A percentile compares a stretch with the other conserved stretches of the same genome.
Conservation (phyloP, 1,140 invertebrate species). For the Acyrthosiphon pisum region DNA sequence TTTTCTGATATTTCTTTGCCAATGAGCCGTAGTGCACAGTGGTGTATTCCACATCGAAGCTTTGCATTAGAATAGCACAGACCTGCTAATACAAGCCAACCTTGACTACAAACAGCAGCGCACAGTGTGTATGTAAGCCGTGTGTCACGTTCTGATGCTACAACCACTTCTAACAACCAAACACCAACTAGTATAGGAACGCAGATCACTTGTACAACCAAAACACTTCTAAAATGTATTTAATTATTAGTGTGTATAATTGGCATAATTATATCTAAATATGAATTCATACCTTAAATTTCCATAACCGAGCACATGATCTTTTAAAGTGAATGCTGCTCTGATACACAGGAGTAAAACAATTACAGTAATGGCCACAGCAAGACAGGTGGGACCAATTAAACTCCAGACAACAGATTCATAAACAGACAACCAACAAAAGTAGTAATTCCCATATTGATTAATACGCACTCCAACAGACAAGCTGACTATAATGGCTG, state of each 20-base stretch:
- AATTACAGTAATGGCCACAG: constrained; percentile 79
- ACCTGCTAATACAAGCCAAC: constrained; percentile 80
- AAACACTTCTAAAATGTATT: constrained; percentile 71
- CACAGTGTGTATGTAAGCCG: constrained; percentile 77
- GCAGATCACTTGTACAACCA: constrained; percentile 84
- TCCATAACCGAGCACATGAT: constrained; percentile 88
- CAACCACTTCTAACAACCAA: constrained; percentile 82
- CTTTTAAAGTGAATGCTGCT: constrained; percentile 89
- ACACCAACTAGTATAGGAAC: constrained; percentile 78
- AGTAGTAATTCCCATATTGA: constrained; percentile 86
- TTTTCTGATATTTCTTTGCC: constrained; percentile 75
- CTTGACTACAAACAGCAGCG: constrained; percentile 74
- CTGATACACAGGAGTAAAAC: constrained; percentile 84
- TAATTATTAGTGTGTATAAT: constrained; percentile 49
- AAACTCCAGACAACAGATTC: constrained; percentile 91
- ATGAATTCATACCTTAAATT: constrained; percentile 74
- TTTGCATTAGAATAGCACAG: constrained; percentile 83
- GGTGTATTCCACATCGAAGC: constrained; percentile 74
- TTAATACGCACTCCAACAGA: constrained; percentile 92
- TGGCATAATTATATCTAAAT: not conserved
- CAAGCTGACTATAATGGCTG: constrained; percentile 88
- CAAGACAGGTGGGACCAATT: constrained; percentile 81
- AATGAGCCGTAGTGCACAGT: constrained; percentile 73
- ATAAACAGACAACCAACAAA: constrained; percentile 94
- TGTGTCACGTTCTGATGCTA: constrained; percentile 78